A percentile compares a stretch with the other conserved stretches of the same genome.
Evolutionary conservation across 2,888 invertebrate species (phyloP).

Genomic region (Odontocolon sp.): DNA sequence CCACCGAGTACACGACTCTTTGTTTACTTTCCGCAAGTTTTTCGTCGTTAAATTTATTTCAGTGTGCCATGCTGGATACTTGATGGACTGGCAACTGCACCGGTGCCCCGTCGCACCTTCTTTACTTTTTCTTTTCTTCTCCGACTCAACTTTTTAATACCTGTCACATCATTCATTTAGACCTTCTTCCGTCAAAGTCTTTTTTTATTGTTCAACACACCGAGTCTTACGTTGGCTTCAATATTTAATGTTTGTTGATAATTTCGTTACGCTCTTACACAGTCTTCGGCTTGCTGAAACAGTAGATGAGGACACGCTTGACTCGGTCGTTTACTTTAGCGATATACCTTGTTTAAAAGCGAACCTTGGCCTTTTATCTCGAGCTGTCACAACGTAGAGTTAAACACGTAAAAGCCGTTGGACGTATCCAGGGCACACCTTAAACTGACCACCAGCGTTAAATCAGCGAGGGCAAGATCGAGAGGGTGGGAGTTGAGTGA

Average conservation of each 20-base stretch:
- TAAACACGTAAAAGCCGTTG: constrained; percentile 24
- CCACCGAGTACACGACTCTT: not conserved
- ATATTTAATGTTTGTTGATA: not conserved
- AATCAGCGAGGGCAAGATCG: not conserved
- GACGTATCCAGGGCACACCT: not conserved
- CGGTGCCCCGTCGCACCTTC: not conserved
- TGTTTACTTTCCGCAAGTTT: constrained; percentile 23
- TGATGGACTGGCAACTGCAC: not conserved
- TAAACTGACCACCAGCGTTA: not conserved
- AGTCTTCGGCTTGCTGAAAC: constrained; percentile 21
- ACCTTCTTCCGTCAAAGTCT: not conserved
- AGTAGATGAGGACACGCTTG: constrained; percentile 34
- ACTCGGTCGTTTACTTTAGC: constrained; percentile 28
- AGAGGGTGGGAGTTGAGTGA: not conserved
- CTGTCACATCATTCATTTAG: not conserved
- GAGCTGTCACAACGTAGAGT: not conserved
- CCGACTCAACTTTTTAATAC: not conserved
- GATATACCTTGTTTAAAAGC: constrained; percentile 30
- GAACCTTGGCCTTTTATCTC: constrained; percentile 45
- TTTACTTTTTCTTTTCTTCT: not conserved
- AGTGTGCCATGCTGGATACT: not conserved
- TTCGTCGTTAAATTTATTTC: constrained; percentile 30
- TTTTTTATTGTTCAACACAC: not conserved
- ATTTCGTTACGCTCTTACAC: constrained; percentile 10
- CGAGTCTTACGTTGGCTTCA: not conserved